Evolutionary conservation across 1,140 invertebrate species (phyloP), one percentile per base, ranked within the genome.

Genomic region (Formica exsecta): DNA sequence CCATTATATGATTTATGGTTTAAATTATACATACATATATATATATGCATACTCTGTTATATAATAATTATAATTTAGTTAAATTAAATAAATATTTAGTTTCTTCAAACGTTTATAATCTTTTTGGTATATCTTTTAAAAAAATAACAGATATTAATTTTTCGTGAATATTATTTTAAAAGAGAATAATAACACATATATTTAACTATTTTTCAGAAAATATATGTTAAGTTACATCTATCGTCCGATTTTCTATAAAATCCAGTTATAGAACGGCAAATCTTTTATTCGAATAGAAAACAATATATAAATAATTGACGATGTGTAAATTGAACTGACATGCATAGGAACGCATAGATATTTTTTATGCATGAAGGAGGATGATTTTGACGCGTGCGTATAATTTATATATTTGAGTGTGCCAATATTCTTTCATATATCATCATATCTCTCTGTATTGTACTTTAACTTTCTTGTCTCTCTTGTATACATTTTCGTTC

Each of bases 261-360:
- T 48, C 44, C 36, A n/a, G 11, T 66, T 65, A 8, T 75, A 32
- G 3, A 51, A 32, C 13, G 36, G 51, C 38, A 88, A 59, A 71
- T 22, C 54, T 77, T 77, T 71, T 38, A 71, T 71, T 80, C 57
- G 48, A 70, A 74, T 29, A 22, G n/a, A 86, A 68, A 89, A 48
- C 7, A 71, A 75, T 81, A 64, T 75, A 57, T 89, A 86, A 65
- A 87, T 80, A 90, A 89, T 87, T 85, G 86, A 88, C 86, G 65
- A 76, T 62, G 59, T 80, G 32, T 90, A 85, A 87, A 81, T 90
- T 83, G 75, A 90, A 90, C 57, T 90, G 54, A 83, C 70, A 65
- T 81, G 80, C 74, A 75, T 25, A 80, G 66, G 79, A 73, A 86
- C 73, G 84, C 86, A 87, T 48, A 85, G 38, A 77, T 76, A 65